phyloP scores from a whole-genome alignment of 2,888 invertebrate species.

The Cosmopolites sordidus region DNA sequence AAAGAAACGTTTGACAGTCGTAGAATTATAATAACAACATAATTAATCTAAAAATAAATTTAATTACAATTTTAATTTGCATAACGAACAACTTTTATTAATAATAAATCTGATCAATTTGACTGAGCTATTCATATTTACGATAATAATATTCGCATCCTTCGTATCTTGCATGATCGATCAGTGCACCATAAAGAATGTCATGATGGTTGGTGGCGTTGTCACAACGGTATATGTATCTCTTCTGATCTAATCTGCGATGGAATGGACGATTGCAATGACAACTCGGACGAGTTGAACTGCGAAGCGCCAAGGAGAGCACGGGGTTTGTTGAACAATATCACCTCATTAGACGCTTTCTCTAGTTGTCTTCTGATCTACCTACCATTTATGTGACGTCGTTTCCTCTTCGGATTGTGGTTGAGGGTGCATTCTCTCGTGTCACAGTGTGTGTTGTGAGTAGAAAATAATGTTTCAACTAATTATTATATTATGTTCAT shows the following conservation, averaged over 20 bases:
- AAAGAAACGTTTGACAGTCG: too few species aligned
- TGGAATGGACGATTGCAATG: constrained; percentile 57
- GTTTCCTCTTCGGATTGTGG: constrained; percentile 18
- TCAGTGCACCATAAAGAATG: constrained; percentile 28
- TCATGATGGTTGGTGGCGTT: constrained; percentile 36
- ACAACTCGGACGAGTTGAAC: constrained; percentile 60
- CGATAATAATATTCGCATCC: constrained; percentile 12
- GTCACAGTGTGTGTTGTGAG: too few species aligned
- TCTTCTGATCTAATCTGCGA: constrained; percentile 57
- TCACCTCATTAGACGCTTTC: constrained; percentile 15
- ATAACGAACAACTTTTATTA: too few species aligned
- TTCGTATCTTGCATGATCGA: constrained; percentile 26
- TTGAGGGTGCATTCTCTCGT: constrained; percentile 16
- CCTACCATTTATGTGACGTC: constrained; percentile 19
- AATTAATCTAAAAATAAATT: too few species aligned
- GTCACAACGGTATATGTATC: constrained; percentile 60
- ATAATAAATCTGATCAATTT: too few species aligned
- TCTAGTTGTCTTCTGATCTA: constrained; percentile 22
- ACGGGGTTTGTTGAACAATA: constrained; percentile 46
- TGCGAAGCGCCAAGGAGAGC: constrained; percentile 47
- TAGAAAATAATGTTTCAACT: too few species aligned
- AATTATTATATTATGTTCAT: too few species aligned
- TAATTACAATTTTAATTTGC: too few species aligned
- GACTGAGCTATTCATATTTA: too few species aligned
- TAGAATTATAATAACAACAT: too few species aligned